Evolutionary conservation across 1,140 invertebrate species (phyloP), one percentile per base, ranked within the genome.

Genomic region (Gonatopus flavifemur): DNA sequence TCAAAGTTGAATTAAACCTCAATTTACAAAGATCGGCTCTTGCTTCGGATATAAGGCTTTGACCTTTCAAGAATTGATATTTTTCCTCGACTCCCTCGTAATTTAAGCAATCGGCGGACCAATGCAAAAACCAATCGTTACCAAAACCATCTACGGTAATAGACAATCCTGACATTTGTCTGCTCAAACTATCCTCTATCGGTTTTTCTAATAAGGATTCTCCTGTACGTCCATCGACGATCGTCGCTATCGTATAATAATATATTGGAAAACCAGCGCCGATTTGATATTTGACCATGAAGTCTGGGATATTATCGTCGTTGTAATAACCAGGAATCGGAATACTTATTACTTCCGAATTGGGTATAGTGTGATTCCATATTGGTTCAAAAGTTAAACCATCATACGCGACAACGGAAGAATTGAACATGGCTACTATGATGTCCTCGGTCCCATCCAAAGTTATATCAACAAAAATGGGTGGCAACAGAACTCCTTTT

Each of bases 261-360:
- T 90, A 90, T 0, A 87, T 76, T 1, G 88, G 87, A 71, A 85
- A 90, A 7, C 84, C 87, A 1, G 86, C 84, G 1, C 88, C 89
- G 50, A 83, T 82, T 62, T 89, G 84, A 65, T 89, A 90, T 61
- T 90, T 89, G 0, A 94, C 81, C 72, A 93, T 81, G 58, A 94
- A 90, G 64, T 93, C 91, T 0, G 90, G 90, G n/a, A 88, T 74
- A 49, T 85, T 78, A 67, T 93, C 91, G 53, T 85, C 82, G 67
- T 93, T 89, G 56, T 89, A 94, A 70, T 86, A 91, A 5, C 88
- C 90, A 15, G 88, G 88, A 19, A 89, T 85, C 24, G 90, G 90
- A 52, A 88, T 84, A 62, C 89, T 90, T 56, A 80, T 80, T 16
- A 82, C 79, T 70, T 84, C 81, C 15, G 82, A 81, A 52, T 81